A percentile compares a stretch with the other conserved stretches of the same genome.
These are phyloP conservation scores for Zalophus californianus DNA, from an alignment of 2,797 vertebrate genomes.

Conservation along the genomic window DNA sequence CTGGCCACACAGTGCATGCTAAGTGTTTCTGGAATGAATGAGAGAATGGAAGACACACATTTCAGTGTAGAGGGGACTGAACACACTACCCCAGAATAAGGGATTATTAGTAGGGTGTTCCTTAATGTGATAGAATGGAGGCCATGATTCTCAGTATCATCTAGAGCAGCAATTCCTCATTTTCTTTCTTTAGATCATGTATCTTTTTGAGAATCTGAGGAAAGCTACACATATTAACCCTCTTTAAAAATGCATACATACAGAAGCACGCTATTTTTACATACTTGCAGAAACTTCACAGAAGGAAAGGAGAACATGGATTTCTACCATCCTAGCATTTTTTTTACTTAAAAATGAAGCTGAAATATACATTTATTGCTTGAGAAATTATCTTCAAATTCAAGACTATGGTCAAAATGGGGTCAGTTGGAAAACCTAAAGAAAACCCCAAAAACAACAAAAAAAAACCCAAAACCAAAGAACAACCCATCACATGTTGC, in stretches of 20 bases:
- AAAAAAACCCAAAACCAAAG: neutral
- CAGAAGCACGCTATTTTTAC: neutral
- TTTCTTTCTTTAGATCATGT: neutral
- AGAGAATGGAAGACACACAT: neutral
- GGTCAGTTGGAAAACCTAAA: neutral
- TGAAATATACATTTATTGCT: neutral
- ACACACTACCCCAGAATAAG: neutral
- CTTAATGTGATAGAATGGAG: neutral
- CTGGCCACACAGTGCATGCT: neutral
- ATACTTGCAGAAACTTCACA: neutral
- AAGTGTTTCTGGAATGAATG: slow-evolving; percentile 24
- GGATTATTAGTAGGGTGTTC: neutral
- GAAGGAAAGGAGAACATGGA: neutral
- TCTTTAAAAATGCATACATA: neutral
- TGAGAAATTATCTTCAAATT: slow-evolving; percentile 15
- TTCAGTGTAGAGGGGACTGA: neutral
- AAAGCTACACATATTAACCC: neutral
- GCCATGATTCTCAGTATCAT: neutral
- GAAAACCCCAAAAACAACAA: neutral
- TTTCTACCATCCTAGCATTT: neutral
- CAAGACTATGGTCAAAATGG: neutral
- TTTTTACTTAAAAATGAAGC: slow-evolving; percentile 55
- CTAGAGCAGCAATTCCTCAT: neutral
- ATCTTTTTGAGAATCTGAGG: neutral
- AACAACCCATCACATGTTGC: neutral